Conservation (phyloP, 2,113 vertebrate genomes). For the Alethe diademata region DNA sequence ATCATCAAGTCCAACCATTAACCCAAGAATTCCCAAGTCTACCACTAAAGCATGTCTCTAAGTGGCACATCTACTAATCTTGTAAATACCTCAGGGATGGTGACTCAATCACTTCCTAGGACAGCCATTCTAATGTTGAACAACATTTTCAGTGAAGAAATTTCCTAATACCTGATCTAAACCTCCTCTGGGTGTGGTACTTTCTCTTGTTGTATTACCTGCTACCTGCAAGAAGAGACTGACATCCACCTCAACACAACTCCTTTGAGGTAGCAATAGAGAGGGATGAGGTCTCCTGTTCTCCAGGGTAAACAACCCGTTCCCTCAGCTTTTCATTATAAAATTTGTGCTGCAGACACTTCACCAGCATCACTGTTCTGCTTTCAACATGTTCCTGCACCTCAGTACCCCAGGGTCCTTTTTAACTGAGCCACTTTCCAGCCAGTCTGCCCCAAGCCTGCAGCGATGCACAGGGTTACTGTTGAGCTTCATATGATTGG, state of each 20-base stretch:
- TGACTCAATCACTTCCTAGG: too few relatives aligned
- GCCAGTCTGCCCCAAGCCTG: not conserved
- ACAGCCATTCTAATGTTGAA: not conserved
- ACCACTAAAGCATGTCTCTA: not conserved
- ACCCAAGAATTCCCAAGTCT: not conserved
- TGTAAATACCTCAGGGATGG: not conserved
- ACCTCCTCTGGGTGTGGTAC: not conserved
- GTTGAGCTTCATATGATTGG: rapidly evolving
- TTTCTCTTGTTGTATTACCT: not conserved
- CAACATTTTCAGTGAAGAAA: not conserved
- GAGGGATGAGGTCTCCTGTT: rapidly evolving
- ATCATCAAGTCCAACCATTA: not conserved
- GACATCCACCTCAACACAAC: not conserved
- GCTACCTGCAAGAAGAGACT: not conserved
- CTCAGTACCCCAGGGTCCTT: not conserved
- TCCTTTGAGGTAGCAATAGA: not conserved
- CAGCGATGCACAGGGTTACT: rapidly evolving
- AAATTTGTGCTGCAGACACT: not conserved
- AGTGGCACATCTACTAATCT: not conserved
- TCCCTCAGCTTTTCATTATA: not conserved
- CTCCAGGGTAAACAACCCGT: not conserved
- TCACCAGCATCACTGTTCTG: not conserved
- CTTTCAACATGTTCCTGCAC: not conserved
- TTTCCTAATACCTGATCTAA: not conserved
- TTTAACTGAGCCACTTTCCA: not conserved